Base-by-base conservation (phyloP, 2,797 vertebrate genomes). In the Pyrocephalus nanus region DNA sequence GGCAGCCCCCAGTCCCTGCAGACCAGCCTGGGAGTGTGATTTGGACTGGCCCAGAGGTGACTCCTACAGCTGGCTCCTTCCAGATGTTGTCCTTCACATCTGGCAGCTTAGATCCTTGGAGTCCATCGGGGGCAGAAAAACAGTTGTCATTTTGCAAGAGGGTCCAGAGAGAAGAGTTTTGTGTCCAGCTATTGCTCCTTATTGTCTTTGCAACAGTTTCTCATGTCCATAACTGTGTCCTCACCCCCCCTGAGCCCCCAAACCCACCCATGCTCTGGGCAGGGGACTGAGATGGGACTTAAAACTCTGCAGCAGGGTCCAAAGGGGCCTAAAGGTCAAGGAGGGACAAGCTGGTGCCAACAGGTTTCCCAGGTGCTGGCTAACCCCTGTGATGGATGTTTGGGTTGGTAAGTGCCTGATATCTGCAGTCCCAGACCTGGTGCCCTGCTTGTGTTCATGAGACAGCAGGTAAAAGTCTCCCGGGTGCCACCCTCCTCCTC, bases 171-270 rank as follows among this genome's bases (percentile, higher is more conserved):
- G 26, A 18, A 0, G 19, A 60, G 22, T 25, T 94, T 34, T 5
- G 2, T 23, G 42, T 11, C 42, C 81, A 65, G 19, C 6, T 26
- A 12, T n/a, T n/a, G 36, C 26, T 38, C 53, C 34, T 78, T 4
- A 9, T 17, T 7, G 14, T 21, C 32, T 45, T 34, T 34, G 23
- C 25, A n/a, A 6, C 15, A 60, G 23, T 12, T 64, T 74, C 65
- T 27, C 40, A 53, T 0, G 1, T 14, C 19, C 6, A 0, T 1
- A 12, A 15, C 11, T 16, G 10, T 20, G 47, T 17, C 30, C 53
- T 74, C 13, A 3, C 2, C 21, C 48, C 15, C 20, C 4, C 45
- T 34, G 19, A 4, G 3, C 2, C 62, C 38, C n/a, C 18, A 61
- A 8, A 36, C 7, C 16, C 34, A 5, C 32, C 40, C 2, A 0